Evolutionary conservation across 1,140 invertebrate genomes (phyloP), one percentile per base, ranked within the genome.

Genomic region (Saccostrea glomerata): DNA sequence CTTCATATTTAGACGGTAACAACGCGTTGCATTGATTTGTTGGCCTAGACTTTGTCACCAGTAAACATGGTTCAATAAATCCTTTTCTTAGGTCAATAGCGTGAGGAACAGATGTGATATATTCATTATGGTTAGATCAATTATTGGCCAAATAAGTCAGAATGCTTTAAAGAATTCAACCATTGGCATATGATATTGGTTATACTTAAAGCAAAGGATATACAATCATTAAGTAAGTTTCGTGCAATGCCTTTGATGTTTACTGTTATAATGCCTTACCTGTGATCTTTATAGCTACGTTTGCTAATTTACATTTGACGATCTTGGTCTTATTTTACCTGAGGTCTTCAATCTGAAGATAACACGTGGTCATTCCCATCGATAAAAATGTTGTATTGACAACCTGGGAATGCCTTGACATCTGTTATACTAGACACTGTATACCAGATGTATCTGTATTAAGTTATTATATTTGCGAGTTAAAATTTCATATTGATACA

Each of bases 301-400:
- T 7, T 63, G 17, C 58, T 63, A 63, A 63, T 20, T 47, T 47
- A 47, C 9, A 47, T 7, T 47, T 47, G 47, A 9, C 47, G 47
- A 47, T 47, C 0, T 47, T 63, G 15, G 0, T 20, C 58, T 63
- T 63, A n/a, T 63, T 63, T 63, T 63, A 63, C 58, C 58, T 63
- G 58, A 2, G 58, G 6, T 63, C 58, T 63, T 63, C 15, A 17
- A 2, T 17, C 5, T 63, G 17, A 20, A 63, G n/a, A 63, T 63
- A n/a, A 63, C 58, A 63, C 58, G 58, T 63, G 17, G 58, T 17
- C n/a, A 17, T 20, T 63, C 58, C 6, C 58, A 20, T 63, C n/a
- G 58, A 63, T 63, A 63, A 63, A 63, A n/a, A 63, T 63, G 13
- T 63, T 63, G 58, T n/a, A 63, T 63, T 63, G 17, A 63, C 58